phyloP scores from a whole-genome alignment of 2,888 invertebrate species.

The Mongoloraphidia duomilia region DNA sequence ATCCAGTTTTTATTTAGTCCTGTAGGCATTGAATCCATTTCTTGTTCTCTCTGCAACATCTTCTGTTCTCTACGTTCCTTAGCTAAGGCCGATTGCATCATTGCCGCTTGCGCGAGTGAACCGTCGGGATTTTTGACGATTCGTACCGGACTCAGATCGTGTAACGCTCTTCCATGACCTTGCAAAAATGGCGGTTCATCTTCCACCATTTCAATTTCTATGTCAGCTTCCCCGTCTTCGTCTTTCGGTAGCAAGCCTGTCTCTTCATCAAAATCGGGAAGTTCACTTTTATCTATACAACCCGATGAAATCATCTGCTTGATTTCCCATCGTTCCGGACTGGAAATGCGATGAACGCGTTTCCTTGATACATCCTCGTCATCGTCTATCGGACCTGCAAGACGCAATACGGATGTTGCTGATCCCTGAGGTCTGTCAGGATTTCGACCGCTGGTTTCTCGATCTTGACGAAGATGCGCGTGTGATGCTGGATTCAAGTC shows the following conservation, averaged over 20 bases:
- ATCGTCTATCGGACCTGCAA: constrained; percentile 40
- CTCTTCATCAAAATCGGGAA: constrained; percentile 97
- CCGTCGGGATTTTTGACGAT: constrained; percentile 99
- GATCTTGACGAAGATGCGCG: constrained; percentile 41
- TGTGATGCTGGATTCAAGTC: constrained; percentile 83
- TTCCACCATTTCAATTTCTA: constrained; percentile 96
- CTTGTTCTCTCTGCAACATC: constrained; percentile 87
- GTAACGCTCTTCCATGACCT: constrained; percentile 80
- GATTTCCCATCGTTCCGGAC: constrained; percentile 95
- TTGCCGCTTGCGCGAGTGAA: constrained; percentile 94
- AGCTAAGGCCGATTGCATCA: constrained; percentile 98
- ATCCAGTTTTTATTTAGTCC: constrained; percentile 90
- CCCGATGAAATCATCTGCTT: constrained; percentile 93
- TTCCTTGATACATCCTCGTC: constrained; percentile 72
- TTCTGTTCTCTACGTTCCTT: constrained; percentile 95
- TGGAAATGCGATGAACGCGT: constrained; percentile 80
- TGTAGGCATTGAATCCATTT: constrained; percentile 72
- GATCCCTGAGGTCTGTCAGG: constrained; percentile 75
- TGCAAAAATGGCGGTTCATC: constrained; percentile 95
- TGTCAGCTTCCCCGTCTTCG: constrained; percentile 90
- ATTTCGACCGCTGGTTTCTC: constrained; percentile 67
- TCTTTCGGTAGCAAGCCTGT: constrained; percentile 83
- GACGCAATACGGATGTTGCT: constrained; percentile 31
- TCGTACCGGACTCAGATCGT: constrained; percentile 84
- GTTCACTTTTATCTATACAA: constrained; percentile 80